Percentiles rank a stretch among this genome's conserved stretches.
These are phyloP conservation scores for Plotosus lineatus DNA, from an alignment of 2,113 vertebrate species.

Conservation along the genomic window DNA sequence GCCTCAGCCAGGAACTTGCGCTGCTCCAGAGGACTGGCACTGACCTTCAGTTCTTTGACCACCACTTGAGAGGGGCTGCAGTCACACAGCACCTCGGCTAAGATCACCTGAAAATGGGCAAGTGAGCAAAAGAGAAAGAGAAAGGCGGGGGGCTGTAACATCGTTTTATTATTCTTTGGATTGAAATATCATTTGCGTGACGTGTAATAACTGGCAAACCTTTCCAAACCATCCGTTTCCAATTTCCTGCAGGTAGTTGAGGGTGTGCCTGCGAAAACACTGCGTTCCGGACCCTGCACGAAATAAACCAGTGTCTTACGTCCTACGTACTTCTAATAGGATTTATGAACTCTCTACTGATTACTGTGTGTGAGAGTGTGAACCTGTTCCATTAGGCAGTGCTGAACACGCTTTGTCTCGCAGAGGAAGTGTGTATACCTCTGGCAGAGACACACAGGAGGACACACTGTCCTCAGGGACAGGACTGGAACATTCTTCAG, in stretches of 20 bases:
- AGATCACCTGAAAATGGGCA: conserved; percentile 77
- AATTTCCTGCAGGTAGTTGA: conserved; percentile 92
- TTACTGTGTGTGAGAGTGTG: neutral
- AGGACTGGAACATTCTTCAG: conserved; percentile 88
- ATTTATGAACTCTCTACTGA: neutral
- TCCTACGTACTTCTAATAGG: neutral
- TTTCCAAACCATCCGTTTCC: conserved; percentile 94
- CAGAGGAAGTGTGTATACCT: conserved; percentile 89
- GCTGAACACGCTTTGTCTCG: conserved; percentile 68
- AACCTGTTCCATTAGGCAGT: conserved; percentile 70
- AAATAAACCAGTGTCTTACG: neutral
- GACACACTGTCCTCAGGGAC: conserved; percentile 90
- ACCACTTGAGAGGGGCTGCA: conserved; percentile 88
- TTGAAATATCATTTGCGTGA: neutral
- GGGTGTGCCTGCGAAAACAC: conserved; percentile 83
- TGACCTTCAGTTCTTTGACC: conserved; percentile 87
- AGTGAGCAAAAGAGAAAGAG: neutral
- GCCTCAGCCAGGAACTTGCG: conserved; percentile 89
- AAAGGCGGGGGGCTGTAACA: neutral
- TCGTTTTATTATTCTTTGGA: neutral
- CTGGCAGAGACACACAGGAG: conserved; percentile 85
- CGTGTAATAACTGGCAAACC: conserved; percentile 64
- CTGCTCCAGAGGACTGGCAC: conserved; percentile 85
- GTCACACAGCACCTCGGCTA: conserved; percentile 89
- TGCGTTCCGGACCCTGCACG: conserved; percentile 75